Percentiles rank a stretch among this genome's conserved stretches.
These are phyloP conservation scores for Drusus annulatus DNA, from an alignment of 1,140 invertebrate species.

Conservation along the genomic window DNA sequence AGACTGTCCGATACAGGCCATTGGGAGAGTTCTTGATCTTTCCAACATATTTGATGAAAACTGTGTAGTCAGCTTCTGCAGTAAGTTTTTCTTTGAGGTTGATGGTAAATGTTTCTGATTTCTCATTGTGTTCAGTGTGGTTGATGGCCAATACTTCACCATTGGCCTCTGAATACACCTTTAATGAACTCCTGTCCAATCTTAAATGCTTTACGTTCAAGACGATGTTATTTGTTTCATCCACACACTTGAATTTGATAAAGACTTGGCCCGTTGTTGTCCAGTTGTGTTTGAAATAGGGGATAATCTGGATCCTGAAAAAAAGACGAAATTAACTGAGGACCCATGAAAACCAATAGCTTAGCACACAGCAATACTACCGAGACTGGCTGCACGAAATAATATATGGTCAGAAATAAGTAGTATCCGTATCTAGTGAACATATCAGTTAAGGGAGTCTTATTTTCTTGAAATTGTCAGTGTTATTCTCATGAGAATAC, in stretches of 20 bases:
- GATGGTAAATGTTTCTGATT: slow-evolving; percentile 31
- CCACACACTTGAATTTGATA: slow-evolving; percentile 42
- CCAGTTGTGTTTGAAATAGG: slow-evolving; percentile 26
- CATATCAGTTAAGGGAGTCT: too few species aligned
- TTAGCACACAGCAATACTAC: not conserved
- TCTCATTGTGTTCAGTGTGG: slow-evolving; percentile 2
- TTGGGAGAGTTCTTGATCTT: slow-evolving; percentile 32
- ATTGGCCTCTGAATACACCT: not conserved
- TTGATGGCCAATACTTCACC: not conserved
- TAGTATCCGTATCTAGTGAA: not conserved
- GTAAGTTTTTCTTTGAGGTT: slow-evolving; percentile 17
- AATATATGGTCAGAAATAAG: too few species aligned
- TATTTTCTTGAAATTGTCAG: not conserved
- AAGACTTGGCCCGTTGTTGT: slow-evolving; percentile 37
- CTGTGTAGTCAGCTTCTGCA: not conserved
- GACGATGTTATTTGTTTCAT: slow-evolving; percentile 37
- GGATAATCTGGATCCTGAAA: slow-evolving; percentile 48
- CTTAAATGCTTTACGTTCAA: slow-evolving; percentile 47
- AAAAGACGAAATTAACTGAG: not conserved
- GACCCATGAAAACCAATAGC: not conserved
- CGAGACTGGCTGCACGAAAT: too few species aligned
- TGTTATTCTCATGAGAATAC: too few species aligned
- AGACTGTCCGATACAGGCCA: slow-evolving; percentile 43
- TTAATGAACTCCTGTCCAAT: slow-evolving; percentile 8
- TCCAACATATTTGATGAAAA: slow-evolving; percentile 42